These are phyloP conservation scores for Paramacrobiotus metropolitanus DNA, from an alignment of 1,140 invertebrate genomes.

Conservation along the genomic window DNA sequence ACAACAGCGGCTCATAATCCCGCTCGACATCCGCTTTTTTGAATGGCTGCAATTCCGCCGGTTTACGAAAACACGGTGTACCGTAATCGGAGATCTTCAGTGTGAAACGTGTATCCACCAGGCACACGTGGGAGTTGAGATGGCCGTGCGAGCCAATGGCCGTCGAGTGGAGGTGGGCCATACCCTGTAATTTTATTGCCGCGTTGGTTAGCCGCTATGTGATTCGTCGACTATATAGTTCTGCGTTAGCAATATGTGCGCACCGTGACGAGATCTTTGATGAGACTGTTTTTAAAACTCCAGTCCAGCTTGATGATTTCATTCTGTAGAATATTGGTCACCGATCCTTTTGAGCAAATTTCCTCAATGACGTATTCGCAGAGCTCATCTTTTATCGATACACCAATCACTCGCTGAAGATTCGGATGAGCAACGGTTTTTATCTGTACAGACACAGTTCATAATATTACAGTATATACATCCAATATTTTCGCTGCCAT, in stretches of 20 bases:
- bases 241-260: no score
- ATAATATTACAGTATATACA: no score
- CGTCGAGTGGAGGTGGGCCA: constrained; percentile 60
- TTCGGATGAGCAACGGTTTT: neutral
- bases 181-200: no score
- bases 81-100: constrained; percentile 79
- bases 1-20: constrained; percentile 27
- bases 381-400: neutral
- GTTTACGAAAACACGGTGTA: constrained; percentile 35
- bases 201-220: no score
- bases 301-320: constrained; percentile 59
- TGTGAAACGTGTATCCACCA: constrained; percentile 74
- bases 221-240: no score
- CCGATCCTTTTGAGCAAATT: constrained; percentile 50
- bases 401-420: neutral
- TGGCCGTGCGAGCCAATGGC: constrained; percentile 64
- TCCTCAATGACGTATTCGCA: constrained; percentile 36
- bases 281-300: constrained; percentile 63
- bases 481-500: no score
- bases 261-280: constrained; percentile 65
- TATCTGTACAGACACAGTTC: no score
- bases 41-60: constrained; percentile 9
- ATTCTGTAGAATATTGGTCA: constrained; percentile 54
- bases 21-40: neutral
- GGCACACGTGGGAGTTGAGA: constrained; percentile 62